Conservation (phyloP, 23 tunicate genomes). For the Phallusia fumigata region DNA sequence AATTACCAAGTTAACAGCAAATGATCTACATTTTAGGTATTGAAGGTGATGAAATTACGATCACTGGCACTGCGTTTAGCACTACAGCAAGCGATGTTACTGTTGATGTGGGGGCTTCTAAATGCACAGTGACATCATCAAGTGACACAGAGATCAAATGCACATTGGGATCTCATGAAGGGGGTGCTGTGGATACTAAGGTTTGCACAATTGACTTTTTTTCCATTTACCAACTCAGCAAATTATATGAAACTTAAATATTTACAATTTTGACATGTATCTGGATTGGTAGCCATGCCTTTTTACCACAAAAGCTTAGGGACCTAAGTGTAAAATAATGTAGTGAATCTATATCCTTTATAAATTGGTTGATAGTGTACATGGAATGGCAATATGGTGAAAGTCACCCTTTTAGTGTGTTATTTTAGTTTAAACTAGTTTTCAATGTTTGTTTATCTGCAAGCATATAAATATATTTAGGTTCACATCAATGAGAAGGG, state of each 20-base stretch:
- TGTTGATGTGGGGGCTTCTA: slow-evolving; percentile 38
- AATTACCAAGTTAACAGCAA: too few species aligned
- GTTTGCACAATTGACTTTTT: not conserved
- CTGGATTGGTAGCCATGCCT: too few species aligned
- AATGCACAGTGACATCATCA: slow-evolving; percentile 33
- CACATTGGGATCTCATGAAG: slow-evolving; percentile 45
- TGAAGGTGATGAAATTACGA: slow-evolving; percentile 32
- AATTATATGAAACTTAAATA: too few species aligned
- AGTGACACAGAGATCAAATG: slow-evolving; percentile 38
- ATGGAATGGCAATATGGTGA: too few species aligned
- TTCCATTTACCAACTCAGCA: too few species aligned
- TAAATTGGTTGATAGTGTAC: too few species aligned
- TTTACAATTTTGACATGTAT: too few species aligned
- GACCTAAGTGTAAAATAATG: too few species aligned
- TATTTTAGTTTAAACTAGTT: too few species aligned
- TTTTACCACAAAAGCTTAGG: too few species aligned
- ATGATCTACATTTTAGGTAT: slow-evolving; percentile 25
- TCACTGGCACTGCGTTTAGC: slow-evolving; percentile 50
- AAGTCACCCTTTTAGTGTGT: too few species aligned
- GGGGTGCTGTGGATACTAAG: slow-evolving; percentile 48
- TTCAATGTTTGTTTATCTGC: not conserved
- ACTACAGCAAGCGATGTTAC: slow-evolving; percentile 14
- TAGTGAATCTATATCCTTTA: too few species aligned
- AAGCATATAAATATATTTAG: not conserved
- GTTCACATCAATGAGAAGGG: not conserved